Conservation (phyloP, 2,113 vertebrate genomes). For the Pavo muticus region DNA sequence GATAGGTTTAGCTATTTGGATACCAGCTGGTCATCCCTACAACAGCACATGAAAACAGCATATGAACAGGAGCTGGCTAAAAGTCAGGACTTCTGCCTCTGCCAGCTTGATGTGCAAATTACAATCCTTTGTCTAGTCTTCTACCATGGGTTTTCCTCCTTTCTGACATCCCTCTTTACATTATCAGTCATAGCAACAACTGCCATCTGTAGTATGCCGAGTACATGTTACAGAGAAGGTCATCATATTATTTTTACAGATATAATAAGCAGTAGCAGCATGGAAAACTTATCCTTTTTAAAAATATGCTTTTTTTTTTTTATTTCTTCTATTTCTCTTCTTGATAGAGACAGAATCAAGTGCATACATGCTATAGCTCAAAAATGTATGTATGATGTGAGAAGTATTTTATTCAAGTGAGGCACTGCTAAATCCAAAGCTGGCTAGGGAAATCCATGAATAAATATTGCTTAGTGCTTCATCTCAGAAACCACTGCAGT, state of each 20-base stretch:
- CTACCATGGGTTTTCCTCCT: background rate
- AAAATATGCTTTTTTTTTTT: background rate
- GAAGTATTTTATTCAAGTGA: background rate
- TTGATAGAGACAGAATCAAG: background rate
- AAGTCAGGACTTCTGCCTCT: background rate
- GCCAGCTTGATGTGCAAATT: background rate
- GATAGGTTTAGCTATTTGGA: background rate
- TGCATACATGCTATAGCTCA: background rate
- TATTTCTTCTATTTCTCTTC: background rate
- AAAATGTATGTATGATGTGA: background rate
- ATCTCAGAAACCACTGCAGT: background rate
- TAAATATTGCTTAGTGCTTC: background rate
- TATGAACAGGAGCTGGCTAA: background rate
- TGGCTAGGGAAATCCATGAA: background rate
- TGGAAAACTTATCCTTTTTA: background rate
- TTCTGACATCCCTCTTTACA: background rate
- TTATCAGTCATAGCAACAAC: background rate
- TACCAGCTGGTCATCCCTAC: background rate
- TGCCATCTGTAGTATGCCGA: background rate
- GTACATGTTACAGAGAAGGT: background rate
- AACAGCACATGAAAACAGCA: background rate
- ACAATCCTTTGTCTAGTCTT: background rate
- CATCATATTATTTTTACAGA: background rate
- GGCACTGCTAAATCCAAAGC: background rate
- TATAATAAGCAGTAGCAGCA: background rate